Percentiles rank a stretch among this genome's conserved stretches.
Evolutionary conservation across 2,888 invertebrate genomes (phyloP).

Genomic region (Meliscaeva auricollis): DNA sequence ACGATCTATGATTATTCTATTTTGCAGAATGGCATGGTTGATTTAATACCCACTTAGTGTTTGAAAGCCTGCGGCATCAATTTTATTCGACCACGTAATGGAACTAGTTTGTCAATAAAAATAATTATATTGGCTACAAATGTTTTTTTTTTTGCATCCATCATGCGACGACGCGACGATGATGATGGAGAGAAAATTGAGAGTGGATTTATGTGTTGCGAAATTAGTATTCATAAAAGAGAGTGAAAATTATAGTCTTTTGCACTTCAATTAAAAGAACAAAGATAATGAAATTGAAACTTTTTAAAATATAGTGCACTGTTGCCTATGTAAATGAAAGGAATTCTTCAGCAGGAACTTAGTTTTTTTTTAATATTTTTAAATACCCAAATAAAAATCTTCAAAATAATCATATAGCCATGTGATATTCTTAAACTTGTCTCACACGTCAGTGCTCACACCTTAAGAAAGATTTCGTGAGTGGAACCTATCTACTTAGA

Average conservation of each 20-base stretch:
- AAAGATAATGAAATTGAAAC: conserved; percentile 18
- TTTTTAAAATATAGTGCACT: no score
- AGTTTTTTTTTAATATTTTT: not conserved
- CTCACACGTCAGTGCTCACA: no score
- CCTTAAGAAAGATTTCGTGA: no score
- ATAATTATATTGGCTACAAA: conserved; percentile 9
- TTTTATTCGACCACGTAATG: conserved; percentile 33
- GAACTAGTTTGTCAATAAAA: conserved; percentile 36
- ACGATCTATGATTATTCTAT: conserved; percentile 39
- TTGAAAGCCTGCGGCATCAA: conserved; percentile 33
- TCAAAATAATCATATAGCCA: no score
- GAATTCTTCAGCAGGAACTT: not conserved
- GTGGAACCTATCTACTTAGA: no score
- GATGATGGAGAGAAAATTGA: conserved; percentile 46
- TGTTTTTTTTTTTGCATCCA: conserved; percentile 27
- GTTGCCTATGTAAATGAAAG: conserved; percentile 11
- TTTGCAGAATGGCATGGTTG: conserved; percentile 15
- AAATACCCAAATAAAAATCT: no score
- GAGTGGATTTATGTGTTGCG: conserved; percentile 27
- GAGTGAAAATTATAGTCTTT: conserved; percentile 12
- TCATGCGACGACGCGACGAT: not conserved
- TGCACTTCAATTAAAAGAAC: not conserved
- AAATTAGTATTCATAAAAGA: conserved; percentile 5
- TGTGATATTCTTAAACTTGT: no score
- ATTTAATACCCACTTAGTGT: conserved; percentile 29